Percentiles rank a stretch among this genome's conserved stretches.
phyloP scores from a whole-genome alignment of 2,113 vertebrate species.

The Daubentonia madagascariensis region DNA sequence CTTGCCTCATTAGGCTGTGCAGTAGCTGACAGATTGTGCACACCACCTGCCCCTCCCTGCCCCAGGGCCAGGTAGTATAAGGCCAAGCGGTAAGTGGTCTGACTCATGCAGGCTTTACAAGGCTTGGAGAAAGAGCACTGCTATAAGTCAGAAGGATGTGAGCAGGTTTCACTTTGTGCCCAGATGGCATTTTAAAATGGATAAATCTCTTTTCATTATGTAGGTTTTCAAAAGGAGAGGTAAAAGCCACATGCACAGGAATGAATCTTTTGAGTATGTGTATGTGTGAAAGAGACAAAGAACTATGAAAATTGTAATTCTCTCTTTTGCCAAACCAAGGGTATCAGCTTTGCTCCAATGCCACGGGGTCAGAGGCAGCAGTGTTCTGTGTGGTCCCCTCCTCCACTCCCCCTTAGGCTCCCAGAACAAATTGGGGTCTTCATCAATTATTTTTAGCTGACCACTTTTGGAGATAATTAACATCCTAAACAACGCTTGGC shows the following conservation, averaged over 20 bases:
- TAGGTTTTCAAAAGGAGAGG: slow-evolving; percentile 53
- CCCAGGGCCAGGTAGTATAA: background rate
- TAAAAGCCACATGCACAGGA: background rate
- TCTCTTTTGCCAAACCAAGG: background rate
- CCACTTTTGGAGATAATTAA: slow-evolving; percentile 1
- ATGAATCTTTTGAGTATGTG: slow-evolving; percentile 5
- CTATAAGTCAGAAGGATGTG: slow-evolving; percentile 8
- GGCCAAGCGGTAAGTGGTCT: background rate
- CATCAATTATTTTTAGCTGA: background rate
- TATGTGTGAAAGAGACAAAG: slow-evolving; percentile 34
- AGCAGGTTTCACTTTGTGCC: slow-evolving; percentile 44
- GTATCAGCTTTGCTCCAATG: background rate
- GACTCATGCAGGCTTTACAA: slow-evolving; percentile 40
- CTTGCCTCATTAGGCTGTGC: slow-evolving; percentile 44
- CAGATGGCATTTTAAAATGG: slow-evolving; percentile 39
- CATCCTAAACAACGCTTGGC: background rate
- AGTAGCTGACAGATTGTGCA: background rate
- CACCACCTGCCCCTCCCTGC: background rate
- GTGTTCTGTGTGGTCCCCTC: background rate
- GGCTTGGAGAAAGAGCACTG: slow-evolving; percentile 33
- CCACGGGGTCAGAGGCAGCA: background rate
- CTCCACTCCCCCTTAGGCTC: background rate
- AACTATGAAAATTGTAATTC: background rate
- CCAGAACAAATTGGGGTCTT: background rate
- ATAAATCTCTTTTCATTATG: slow-evolving; percentile 53